These are phyloP conservation scores for Edolisoma coerulescens DNA, from an alignment of 2,113 vertebrate genomes.

Conservation along the genomic window DNA sequence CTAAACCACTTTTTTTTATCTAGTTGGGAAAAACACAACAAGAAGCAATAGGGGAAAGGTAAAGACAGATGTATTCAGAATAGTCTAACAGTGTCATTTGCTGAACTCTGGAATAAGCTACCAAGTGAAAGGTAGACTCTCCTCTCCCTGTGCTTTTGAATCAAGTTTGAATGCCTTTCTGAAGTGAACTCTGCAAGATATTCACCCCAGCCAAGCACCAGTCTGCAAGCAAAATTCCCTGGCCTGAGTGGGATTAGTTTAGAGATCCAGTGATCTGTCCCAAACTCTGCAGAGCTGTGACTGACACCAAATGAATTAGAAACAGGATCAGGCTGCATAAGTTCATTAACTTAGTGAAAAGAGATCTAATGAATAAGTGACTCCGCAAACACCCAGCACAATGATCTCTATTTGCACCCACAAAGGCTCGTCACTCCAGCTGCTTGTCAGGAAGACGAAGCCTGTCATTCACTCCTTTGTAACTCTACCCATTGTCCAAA, in stretches of 20 bases:
- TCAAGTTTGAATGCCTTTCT: neutral
- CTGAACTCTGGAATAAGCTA: neutral
- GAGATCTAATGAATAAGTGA: constrained; percentile 60
- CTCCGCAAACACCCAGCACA: constrained; percentile 37
- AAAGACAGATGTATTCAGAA: neutral
- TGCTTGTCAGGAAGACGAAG: constrained; percentile 38
- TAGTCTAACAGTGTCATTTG: neutral
- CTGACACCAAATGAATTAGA: constrained; percentile 28
- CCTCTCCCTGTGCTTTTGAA: neutral
- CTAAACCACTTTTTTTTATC: neutral
- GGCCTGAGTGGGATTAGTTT: neutral
- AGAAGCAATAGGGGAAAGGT: neutral
- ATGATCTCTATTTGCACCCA: constrained; percentile 36
- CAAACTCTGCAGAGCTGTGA: neutral
- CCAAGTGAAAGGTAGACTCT: neutral
- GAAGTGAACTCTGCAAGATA: neutral
- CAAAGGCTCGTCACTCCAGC: constrained; percentile 40
- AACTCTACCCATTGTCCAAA: constrained; percentile 5
- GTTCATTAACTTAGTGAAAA: constrained; percentile 66
- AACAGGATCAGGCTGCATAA: constrained; percentile 43
- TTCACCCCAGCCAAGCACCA: neutral
- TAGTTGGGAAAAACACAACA: neutral
- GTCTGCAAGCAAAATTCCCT: neutral
- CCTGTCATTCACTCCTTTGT: constrained; percentile 53
- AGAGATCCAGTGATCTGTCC: constrained; percentile 17